Conservation (phyloP, 2,797 vertebrate species). For the Sebastes variabilis region DNA sequence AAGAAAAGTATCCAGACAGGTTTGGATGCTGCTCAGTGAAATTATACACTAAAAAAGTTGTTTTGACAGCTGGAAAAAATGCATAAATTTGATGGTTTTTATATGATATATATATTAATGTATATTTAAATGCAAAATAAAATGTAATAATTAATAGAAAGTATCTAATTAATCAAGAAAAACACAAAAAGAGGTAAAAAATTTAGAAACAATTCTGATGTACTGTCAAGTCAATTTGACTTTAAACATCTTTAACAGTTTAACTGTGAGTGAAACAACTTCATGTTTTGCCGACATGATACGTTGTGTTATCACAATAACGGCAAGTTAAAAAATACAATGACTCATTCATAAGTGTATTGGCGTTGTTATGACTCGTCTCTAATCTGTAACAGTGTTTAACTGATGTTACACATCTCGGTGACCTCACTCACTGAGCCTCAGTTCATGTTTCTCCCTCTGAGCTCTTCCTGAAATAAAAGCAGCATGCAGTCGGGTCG, state of each 20-base stretch:
- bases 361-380: constrained; percentile 24
- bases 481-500: constrained; percentile 52
- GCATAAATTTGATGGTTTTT: no score
- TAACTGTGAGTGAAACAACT: neutral
- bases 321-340: neutral
- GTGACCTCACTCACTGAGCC: constrained; percentile 35
- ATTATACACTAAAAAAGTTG: neutral
- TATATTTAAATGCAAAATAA: no score
- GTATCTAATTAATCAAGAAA: neutral
- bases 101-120: no score
- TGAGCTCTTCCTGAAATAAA: constrained; percentile 56
- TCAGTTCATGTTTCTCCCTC: constrained; percentile 49
- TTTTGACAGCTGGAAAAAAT: neutral
- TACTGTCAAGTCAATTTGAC: neutral
- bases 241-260: neutral
- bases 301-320: neutral
- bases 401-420: constrained; percentile 30
- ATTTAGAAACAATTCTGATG: no score
- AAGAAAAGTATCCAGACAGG: neutral
- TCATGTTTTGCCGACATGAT: neutral
- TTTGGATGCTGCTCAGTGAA: neutral
- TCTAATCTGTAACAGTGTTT: constrained; percentile 10
- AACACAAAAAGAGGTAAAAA: neutral
- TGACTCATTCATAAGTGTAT: neutral
- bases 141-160: neutral